These are phyloP conservation scores for Osmerus mordax DNA, from an alignment of 2,113 vertebrate species.

Conservation along the genomic window DNA sequence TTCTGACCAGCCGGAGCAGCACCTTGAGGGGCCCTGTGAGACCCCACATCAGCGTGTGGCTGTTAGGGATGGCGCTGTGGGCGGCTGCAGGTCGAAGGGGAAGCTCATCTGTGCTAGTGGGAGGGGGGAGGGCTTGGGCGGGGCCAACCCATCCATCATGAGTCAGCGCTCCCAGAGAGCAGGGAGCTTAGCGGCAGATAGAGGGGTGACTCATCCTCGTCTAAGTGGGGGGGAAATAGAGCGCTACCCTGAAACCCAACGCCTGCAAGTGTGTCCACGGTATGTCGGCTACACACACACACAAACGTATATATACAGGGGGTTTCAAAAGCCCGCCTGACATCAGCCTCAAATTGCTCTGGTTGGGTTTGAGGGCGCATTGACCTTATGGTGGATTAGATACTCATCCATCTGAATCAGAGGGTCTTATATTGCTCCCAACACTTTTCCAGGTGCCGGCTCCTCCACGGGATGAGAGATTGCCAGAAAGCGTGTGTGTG, in stretches of 20 bases:
- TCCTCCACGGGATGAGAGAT: slow-evolving; percentile 14
- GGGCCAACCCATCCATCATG: slow-evolving; percentile 36
- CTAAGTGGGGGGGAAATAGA: slow-evolving; percentile 68
- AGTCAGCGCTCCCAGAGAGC: slow-evolving; percentile 46
- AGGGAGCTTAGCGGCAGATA: slow-evolving; percentile 58
- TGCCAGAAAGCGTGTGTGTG: not conserved
- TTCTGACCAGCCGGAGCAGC: not conserved
- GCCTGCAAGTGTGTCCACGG: slow-evolving; percentile 22
- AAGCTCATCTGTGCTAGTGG: slow-evolving; percentile 5
- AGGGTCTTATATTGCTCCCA: slow-evolving; percentile 55
- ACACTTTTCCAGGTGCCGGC: slow-evolving; percentile 60
- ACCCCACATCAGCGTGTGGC: too few relatives aligned
- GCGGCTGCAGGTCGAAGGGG: not conserved
- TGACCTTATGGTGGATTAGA: slow-evolving; percentile 72
- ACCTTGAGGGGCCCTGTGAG: not conserved
- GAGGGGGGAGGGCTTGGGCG: not conserved
- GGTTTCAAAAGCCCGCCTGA: slow-evolving; percentile 49
- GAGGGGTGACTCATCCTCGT: slow-evolving; percentile 66
- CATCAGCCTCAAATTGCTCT: slow-evolving; percentile 65
- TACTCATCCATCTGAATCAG: slow-evolving; percentile 72
- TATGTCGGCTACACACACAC: too few relatives aligned
- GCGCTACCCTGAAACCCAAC: slow-evolving; percentile 58
- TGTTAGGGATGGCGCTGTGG: not conserved
- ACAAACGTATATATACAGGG: slow-evolving; percentile 15
- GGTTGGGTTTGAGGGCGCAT: slow-evolving; percentile 61